Base-by-base conservation (phyloP, 1,140 invertebrate genomes). In the Octopus bimaculoides region DNA sequence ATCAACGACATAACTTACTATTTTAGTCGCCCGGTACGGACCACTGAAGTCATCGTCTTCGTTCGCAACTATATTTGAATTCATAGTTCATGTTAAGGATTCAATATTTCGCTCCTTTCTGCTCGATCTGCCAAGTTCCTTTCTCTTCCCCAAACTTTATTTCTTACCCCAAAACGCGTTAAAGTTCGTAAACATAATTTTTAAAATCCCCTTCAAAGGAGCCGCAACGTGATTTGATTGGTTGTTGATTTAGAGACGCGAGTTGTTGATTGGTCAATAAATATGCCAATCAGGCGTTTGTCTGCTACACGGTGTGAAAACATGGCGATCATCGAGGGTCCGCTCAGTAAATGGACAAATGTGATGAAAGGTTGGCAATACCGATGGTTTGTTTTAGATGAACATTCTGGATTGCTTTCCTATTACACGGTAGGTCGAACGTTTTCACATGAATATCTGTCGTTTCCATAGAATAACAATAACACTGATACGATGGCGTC, bases 281-380 rank as follows among this genome's bases (percentile, higher is more conserved):
- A 14, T 71, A 5, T 8, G 26, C 66, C 66, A 71, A 71, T 71
- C 66, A 71, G 17, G 66, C 66, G 66, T 17, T n/a, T 71, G 17
- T 14, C 26, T 71, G 26, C 66, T 10, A 6, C 17, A 20, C 26
- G 26, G 5, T 71, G 17, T 14, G 26, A 71, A 66, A 83, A 83
- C 9, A 88, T 88, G 87, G 86, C 87, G 79, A 85, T 81, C 53
- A 87, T 99, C 94, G 97, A 99, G 92, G 98, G 98, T 83, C 96
- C 96, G n/a, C 91, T 99, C 74, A 98, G 96, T 91, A 99, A 99
- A 93, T 99, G 98, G 98, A 99, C 98, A 80, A 99, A 99, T 93
- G 96, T 99, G 84, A 97, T 99, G 93, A 98, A 99, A 91, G 98
- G 98, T 81, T 99, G 98, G 97, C 98, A 99, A 91, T 99, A 98